Percentiles rank a stretch among this genome's conserved stretches.
phyloP scores from a whole-genome alignment of 2,113 vertebrate genomes.

The Empidonax traillii region DNA sequence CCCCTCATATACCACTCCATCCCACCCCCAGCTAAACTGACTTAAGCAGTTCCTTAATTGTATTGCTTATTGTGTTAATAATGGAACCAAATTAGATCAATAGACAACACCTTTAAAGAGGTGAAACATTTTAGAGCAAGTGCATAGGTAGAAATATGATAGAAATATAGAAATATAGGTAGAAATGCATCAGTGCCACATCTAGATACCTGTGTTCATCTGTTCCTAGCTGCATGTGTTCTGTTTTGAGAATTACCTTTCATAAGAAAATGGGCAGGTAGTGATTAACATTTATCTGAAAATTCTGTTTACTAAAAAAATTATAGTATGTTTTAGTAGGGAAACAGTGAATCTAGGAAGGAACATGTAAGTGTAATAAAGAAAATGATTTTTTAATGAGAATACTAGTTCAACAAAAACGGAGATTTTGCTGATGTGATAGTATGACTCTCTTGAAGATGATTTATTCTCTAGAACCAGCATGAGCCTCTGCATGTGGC shows the following conservation, averaged over 20 bases:
- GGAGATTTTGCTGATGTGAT: slow-evolving; percentile 40
- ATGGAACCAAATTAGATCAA: not conserved
- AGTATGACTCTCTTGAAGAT: slow-evolving; percentile 32
- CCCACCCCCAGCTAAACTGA: not conserved
- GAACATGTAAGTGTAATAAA: not conserved
- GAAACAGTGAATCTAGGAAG: not conserved
- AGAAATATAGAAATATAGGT: not conserved
- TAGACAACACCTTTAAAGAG: not conserved
- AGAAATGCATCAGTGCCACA: not conserved
- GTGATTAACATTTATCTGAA: not conserved
- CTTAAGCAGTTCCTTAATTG: not conserved
- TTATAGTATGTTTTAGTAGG: not conserved
- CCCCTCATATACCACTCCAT: not conserved
- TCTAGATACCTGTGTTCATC: not conserved
- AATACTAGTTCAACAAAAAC: slow-evolving; percentile 39
- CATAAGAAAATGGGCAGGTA: not conserved
- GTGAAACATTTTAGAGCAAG: not conserved
- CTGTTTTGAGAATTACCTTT: not conserved
- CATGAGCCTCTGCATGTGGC: slow-evolving; percentile 50
- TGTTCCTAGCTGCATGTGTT: not conserved
- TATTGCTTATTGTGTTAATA: not conserved
- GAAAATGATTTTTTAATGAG: slow-evolving; percentile 35
- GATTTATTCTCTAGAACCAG: slow-evolving; percentile 57
- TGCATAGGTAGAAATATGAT: not conserved
- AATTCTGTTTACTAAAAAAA: not conserved